Evolutionary conservation across 2,797 vertebrate species (phyloP).

Genomic region (Periophthalmus magnuspinnatus): DNA sequence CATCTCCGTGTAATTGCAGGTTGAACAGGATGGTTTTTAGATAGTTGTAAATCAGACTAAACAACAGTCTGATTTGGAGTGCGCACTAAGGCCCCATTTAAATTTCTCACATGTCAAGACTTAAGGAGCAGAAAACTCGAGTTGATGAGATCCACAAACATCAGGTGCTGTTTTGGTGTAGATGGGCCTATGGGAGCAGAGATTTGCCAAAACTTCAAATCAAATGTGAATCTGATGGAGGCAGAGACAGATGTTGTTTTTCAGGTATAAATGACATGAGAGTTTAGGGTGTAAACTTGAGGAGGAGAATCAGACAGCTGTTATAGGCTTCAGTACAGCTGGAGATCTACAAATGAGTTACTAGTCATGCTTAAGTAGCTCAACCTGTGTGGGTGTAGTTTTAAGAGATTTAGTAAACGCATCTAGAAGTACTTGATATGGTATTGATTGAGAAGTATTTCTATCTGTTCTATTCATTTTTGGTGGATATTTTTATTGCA

Average conservation of each 20-base stretch:
- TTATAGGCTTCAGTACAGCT: slow-evolving; percentile 32
- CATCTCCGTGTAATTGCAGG: slow-evolving; percentile 36
- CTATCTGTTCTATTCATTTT: no score
- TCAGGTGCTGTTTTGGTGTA: not conserved
- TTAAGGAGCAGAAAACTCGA: not conserved
- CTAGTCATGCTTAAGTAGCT: not conserved
- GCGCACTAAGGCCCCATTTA: slow-evolving; percentile 25
- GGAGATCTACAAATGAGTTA: slow-evolving; percentile 2
- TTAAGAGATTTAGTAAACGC: not conserved
- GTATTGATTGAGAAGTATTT: no score
- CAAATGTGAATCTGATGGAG: slow-evolving; percentile 8
- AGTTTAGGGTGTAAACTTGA: slow-evolving; percentile 31
- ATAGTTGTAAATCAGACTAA: slow-evolving; percentile 44
- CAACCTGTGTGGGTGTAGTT: not conserved
- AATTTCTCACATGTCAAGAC: slow-evolving; percentile 31
- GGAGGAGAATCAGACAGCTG: slow-evolving; percentile 46
- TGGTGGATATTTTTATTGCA: no score
- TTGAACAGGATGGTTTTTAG: slow-evolving; percentile 25
- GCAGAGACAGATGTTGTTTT: slow-evolving; percentile 24
- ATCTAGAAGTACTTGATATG: not conserved
- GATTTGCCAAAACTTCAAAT: not conserved
- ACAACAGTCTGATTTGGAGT: slow-evolving; percentile 21
- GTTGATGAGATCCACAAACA: slow-evolving; percentile 7
- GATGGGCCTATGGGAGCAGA: not conserved
- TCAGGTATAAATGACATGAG: not conserved